Percentiles rank a stretch among this genome's conserved stretches.
Evolutionary conservation across 2,113 vertebrate species (phyloP).

Genomic region (Illadopsis cleaveri): DNA sequence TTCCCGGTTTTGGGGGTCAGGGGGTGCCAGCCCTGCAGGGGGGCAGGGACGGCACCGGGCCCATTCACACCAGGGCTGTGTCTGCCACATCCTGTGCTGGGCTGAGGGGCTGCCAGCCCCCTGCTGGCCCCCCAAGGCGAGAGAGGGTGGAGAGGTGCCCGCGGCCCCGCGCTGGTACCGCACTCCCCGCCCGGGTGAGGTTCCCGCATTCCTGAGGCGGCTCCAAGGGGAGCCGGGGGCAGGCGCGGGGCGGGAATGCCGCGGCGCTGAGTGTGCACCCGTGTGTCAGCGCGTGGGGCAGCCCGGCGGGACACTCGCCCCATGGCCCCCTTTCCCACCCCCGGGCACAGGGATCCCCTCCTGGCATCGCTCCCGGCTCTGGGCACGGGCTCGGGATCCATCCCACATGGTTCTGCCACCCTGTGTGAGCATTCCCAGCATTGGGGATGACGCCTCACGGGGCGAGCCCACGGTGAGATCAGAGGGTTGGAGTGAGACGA

Average conservation of each 20-base stretch:
- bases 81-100: no score
- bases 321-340: rapidly evolving
- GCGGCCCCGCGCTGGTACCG: not conserved
- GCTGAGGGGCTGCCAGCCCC: not conserved
- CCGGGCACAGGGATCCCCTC: not conserved
- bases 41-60: not conserved
- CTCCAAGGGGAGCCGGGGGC: not conserved
- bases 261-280: not conserved
- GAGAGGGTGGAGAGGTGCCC: not conserved
- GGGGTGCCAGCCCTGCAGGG: not conserved
- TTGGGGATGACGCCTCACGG: not conserved
- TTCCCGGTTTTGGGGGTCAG: not conserved
- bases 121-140: rapidly evolving
- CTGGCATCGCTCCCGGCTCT: not conserved
- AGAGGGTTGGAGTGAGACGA: not conserved
- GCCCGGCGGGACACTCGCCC: not conserved
- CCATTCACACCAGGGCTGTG: not conserved
- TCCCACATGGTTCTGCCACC: not conserved
- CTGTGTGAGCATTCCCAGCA: not conserved
- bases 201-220: not conserved
- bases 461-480: not conserved
- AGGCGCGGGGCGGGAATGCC: not conserved
- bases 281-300: not conserved
- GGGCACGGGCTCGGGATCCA: not conserved
- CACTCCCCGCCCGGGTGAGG: not conserved